Evolutionary conservation across 1,140 invertebrate genomes (phyloP), one percentile per base, ranked within the genome.

Genomic region (Zaprionus capensis): DNA sequence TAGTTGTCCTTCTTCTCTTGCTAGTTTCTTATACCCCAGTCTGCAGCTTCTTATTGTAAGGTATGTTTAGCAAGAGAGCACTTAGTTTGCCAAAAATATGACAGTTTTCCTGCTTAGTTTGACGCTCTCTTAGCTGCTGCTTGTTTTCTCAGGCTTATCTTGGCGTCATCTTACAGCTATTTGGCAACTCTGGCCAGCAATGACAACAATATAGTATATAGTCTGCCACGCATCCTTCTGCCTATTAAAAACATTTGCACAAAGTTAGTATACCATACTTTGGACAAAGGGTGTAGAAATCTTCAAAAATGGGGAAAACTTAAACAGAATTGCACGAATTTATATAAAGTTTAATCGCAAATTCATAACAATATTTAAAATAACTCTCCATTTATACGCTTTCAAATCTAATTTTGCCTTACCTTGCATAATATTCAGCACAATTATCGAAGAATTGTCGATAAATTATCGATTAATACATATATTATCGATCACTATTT

Each of bases 41-140:
- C 41, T 26, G 20, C 20, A 15, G 34, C 14, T 22, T 64, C 12
- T 15, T 51, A 9, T 11, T 7, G 28, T 31, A 36, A 44, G 28
- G 62, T 64, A 34, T 51, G 36, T 7, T 9, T 51, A 2, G 31
- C 20, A 22, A 4, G 26, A 22, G 15, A 34, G 41, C 17, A n/a
- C 26, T 49, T 17, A 4, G 12, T 24, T 2, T 34, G 46, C 62
- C 26, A 64, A 51, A 64, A 57, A 59, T 15, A 9, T 26, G 20
- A 11, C 20, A 38, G 36, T 59, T 59, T 49, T 49, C 5, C 34
- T 34, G 12, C 26, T 64, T 51, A 49, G 28, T 5, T 20, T 59
- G 31, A 20, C 15, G 38, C 38, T 44, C n/a, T 11, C 36, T 64
- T 64, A 64, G 28, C 46, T 44, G 28, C 62, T 53, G 62, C 62